Evolutionary conservation across 2,113 vertebrate species (phyloP), one percentile per base, ranked within the genome.

Genomic region (Calyptomena viridis): DNA sequence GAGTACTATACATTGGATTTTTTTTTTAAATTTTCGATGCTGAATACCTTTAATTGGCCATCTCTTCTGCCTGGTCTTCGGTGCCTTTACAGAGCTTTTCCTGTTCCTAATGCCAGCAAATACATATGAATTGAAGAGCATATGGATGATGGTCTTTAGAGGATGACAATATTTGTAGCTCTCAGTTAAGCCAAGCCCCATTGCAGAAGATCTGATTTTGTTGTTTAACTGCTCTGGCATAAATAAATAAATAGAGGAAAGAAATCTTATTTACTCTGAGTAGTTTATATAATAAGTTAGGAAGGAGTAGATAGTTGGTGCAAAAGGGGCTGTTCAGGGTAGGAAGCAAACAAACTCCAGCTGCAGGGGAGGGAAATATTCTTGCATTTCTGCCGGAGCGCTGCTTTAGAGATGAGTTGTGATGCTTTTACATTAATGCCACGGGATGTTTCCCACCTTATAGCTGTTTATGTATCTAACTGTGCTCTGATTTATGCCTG

Each of bases 361-460:
- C 27, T 11, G 18, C 24, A 7, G 25, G 14, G 7, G 3, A 30
- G 27, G 21, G 8, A 67, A 67, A 33, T 6, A 22, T 81, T 64
- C 47, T 77, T 5, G 5, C 33, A 7, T 17, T 2, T 2, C 42
- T 76, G 56, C 46, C 1, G 0, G 73, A 73, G 25, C 9, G 27
- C 27, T 64, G 35, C 63, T 89, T 49, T 64, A 74, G 25, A 33
- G 22, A 73, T 14, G 35, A 64, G 42, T n/a, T 52, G 39, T 37
- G 49, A 31, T 49, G 18, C 23, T 46, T 74, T 76, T 75, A 30
- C 30, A 69, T 69, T n/a, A 76, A 52, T 20, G 25, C 39, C 62
- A 58, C 0, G 1, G 24, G 24, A 16, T 40, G 8, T 40, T 95
- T 87, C 46, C 74, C 25, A 5, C 39, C 82, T 85, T 58, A 55